Percentiles rank a stretch among this genome's conserved stretches.
Conservation (phyloP, 2,888 invertebrate species). For the Adineta ricciae region DNA sequence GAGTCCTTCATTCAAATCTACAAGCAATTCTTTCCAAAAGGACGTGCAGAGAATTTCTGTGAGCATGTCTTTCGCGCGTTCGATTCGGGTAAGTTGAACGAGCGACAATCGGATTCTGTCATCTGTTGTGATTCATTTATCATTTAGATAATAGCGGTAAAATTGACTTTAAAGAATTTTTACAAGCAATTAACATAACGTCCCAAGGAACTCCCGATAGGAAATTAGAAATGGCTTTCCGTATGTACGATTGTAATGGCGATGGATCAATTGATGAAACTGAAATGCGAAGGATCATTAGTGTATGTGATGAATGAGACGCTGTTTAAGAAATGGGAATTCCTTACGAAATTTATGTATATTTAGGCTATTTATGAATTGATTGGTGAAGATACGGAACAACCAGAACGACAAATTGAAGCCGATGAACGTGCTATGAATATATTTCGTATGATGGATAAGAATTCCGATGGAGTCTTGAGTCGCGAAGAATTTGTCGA, state of each 20-base stretch:
- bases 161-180: slow-evolving; percentile 19
- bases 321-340: too few relatives aligned
- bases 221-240: slow-evolving; percentile 17
- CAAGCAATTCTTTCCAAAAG: slow-evolving; percentile 8
- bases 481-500: not conserved
- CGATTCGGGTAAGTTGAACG: not conserved
- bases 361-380: slow-evolving; percentile 3
- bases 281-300: slow-evolving; percentile 9
- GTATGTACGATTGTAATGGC: slow-evolving; percentile 18
- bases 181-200: slow-evolving; percentile 16
- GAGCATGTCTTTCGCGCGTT: slow-evolving; percentile 18
- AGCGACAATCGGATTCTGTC: too few relatives aligned
- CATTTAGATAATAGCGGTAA: slow-evolving; percentile 13
- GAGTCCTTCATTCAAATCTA: slow-evolving; percentile 18
- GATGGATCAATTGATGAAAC: not conserved
- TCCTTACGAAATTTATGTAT: too few relatives aligned
- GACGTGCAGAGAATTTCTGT: slow-evolving; percentile 15
- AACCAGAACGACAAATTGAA: not conserved
- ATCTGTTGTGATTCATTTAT: too few relatives aligned
- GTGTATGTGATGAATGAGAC: not conserved
- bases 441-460: not conserved
- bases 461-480: not conserved
- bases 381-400: not conserved
- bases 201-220: slow-evolving; percentile 12
- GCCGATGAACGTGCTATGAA: not conserved